Percentiles rank a stretch among this genome's conserved stretches.
Conservation (phyloP, 2,888 invertebrate species). For the Metopia argyrocephala region DNA sequence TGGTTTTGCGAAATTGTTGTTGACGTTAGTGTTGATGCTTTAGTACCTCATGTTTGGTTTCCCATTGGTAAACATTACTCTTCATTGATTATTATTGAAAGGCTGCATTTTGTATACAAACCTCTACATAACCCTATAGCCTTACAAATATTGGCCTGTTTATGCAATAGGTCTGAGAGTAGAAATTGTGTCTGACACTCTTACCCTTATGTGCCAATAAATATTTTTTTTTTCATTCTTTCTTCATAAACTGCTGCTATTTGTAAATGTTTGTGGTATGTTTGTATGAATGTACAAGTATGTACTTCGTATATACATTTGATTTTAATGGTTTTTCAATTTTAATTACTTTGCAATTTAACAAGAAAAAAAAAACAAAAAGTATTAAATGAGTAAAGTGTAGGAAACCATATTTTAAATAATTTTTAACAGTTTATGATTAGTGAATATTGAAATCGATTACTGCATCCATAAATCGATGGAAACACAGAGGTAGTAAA, state of each 20-base stretch:
- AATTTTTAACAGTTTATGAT: constrained; percentile 42
- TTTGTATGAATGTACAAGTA: constrained; percentile 34
- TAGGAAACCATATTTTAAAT: constrained; percentile 13
- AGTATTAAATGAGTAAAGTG: not conserved
- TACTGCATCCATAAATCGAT: constrained; percentile 6
- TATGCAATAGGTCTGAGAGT: not conserved
- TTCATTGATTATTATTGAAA: constrained; percentile 65
- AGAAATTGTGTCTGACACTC: constrained; percentile 29
- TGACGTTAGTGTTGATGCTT: constrained; percentile 61
- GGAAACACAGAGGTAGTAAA: constrained; percentile 1
- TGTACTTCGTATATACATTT: too few relatives aligned
- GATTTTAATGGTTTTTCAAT: constrained; percentile 63
- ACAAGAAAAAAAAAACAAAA: constrained; percentile 1
- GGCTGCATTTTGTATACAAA: constrained; percentile 54
- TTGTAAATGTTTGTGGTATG: constrained; percentile 21
- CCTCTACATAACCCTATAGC: constrained; percentile 13
- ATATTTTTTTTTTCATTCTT: too few relatives aligned
- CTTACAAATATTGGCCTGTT: not conserved
- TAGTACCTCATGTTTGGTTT: constrained; percentile 61
- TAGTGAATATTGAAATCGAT: constrained; percentile 26
- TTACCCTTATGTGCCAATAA: not conserved
- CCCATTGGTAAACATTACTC: constrained; percentile 64
- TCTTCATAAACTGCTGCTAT: constrained; percentile 35
- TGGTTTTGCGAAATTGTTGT: constrained; percentile 52
- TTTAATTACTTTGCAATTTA: constrained; percentile 63